Conservation (phyloP, 2,797 vertebrate species). For the Nyctalus aviator region DNA sequence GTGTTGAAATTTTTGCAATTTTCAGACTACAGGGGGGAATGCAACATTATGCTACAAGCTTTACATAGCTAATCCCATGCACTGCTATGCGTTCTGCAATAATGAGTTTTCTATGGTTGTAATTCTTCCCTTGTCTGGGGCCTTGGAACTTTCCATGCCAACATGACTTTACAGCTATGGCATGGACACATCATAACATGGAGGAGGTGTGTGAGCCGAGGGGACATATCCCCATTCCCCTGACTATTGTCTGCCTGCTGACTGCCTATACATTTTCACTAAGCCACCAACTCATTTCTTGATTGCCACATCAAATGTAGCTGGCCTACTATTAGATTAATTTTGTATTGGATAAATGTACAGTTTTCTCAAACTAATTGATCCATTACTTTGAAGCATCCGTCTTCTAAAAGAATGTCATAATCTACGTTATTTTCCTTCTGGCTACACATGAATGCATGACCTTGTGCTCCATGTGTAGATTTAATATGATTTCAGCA, state of each 20-base stretch:
- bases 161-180: not conserved
- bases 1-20: not conserved
- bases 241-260: not conserved
- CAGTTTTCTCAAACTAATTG: constrained; percentile 32
- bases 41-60: not conserved
- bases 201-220: not conserved
- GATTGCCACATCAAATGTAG: not conserved
- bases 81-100: not conserved
- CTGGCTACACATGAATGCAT: not conserved
- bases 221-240: not conserved
- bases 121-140: not conserved
- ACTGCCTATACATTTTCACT: not conserved
- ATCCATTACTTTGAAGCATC: constrained; percentile 35
- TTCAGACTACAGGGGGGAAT: not conserved
- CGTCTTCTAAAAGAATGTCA: not conserved
- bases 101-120: not conserved
- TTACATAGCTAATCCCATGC: not conserved
- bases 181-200: not conserved
- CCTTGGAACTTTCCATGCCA: constrained; percentile 14
- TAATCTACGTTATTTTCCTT: not conserved
- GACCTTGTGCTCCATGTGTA: not conserved
- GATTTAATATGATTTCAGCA: not conserved
- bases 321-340: not conserved
- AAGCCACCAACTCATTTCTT: not conserved
- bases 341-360: not conserved